phyloP scores from a whole-genome alignment of 2,113 vertebrate genomes.

The Oreochromis niloticus region DNA sequence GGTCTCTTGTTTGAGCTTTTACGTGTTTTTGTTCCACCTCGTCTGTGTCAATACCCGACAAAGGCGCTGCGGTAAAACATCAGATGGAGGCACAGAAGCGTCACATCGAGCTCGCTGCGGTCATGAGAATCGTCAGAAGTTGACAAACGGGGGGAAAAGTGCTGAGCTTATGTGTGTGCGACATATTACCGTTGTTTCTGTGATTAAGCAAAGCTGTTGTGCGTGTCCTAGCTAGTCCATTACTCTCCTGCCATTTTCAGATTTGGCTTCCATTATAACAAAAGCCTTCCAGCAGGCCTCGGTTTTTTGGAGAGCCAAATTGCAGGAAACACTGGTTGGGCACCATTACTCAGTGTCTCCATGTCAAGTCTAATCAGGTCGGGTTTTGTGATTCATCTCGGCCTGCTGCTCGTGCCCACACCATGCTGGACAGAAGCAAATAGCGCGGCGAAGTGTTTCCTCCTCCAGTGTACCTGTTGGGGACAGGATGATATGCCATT shows the following conservation, averaged over 20 bases:
- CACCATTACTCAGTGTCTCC: conserved; percentile 16
- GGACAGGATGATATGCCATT: conserved; percentile 16
- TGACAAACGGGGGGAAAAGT: not conserved
- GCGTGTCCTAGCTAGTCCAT: not conserved
- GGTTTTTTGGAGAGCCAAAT: not conserved
- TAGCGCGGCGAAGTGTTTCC: not conserved
- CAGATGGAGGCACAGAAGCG: not conserved
- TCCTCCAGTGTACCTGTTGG: not conserved
- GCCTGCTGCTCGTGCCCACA: not conserved
- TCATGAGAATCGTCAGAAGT: not conserved
- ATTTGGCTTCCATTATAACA: not conserved
- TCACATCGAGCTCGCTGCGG: not conserved
- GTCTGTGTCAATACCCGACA: conserved; percentile 9
- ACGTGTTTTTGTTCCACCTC: not conserved
- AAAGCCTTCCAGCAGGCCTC: not conserved
- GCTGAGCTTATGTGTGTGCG: not conserved
- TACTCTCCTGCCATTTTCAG: not conserved
- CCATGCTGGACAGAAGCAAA: not conserved
- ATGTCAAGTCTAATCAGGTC: conserved; percentile 10
- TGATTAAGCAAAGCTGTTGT: not conserved
- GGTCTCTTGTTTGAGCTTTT: not conserved
- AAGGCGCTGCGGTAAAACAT: not conserved
- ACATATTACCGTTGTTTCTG: not conserved
- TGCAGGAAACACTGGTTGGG: not conserved
- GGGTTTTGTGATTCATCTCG: not conserved